These are phyloP conservation scores for Virgularia gustaviana DNA, from an alignment of 92 coral and sea anemone genomes.

Conservation along the genomic window DNA sequence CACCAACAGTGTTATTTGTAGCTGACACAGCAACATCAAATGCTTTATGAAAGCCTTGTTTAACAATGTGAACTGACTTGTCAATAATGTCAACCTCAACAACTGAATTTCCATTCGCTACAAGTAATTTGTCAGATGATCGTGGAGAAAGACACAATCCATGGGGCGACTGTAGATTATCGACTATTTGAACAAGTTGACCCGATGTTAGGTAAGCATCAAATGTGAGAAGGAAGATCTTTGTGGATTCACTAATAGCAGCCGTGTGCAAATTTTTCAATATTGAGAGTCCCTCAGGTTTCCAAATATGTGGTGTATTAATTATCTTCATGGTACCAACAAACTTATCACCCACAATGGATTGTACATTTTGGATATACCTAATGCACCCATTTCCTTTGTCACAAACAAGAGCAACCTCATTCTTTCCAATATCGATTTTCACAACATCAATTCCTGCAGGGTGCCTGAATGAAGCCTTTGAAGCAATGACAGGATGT, in stretches of 20 bases:
- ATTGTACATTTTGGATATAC: constrained; percentile 42
- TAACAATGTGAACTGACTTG: constrained; percentile 1
- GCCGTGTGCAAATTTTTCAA: constrained; percentile 17
- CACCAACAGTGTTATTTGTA: background rate
- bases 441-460: constrained; percentile 41
- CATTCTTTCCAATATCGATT: constrained; percentile 17
- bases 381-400: constrained; percentile 25
- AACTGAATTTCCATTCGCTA: constrained; percentile 3
- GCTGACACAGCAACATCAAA: background rate
- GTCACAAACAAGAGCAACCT: constrained; percentile 1
- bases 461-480: constrained; percentile 51
- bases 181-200: background rate
- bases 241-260: constrained; percentile 11
- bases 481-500: constrained; percentile 25
- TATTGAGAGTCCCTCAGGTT: constrained; percentile 24
- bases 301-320: constrained; percentile 27
- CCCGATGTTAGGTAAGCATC: constrained; percentile 10
- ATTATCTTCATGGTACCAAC: constrained; percentile 4
- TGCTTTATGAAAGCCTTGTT: constrained; percentile 2
- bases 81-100: background rate
- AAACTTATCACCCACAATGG: constrained; percentile 1
- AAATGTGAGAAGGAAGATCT: constrained; percentile 7
- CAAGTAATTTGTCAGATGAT: background rate
- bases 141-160: constrained; percentile 11
- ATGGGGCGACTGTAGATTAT: background rate